phyloP scores from a whole-genome alignment of 2,797 vertebrate species.

The Thunnus albacares region DNA sequence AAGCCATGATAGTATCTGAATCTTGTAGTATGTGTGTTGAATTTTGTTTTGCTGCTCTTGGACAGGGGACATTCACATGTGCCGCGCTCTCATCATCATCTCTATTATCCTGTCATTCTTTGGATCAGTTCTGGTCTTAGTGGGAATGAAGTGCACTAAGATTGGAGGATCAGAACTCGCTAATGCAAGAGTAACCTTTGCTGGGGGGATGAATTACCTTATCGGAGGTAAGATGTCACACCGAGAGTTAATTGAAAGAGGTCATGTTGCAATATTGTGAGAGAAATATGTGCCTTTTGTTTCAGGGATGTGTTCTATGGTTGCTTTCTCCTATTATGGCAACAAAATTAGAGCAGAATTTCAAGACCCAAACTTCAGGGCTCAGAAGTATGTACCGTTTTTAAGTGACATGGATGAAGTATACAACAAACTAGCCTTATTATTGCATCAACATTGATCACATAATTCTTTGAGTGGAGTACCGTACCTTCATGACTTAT shows the following conservation, averaged over 20 bases:
- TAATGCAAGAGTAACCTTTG: slow-evolving; percentile 86
- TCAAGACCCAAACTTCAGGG: slow-evolving; percentile 74
- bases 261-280: background rate
- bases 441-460: background rate
- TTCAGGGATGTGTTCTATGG: slow-evolving; percentile 84
- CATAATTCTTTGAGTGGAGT: background rate
- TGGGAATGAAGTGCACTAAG: slow-evolving; percentile 91
- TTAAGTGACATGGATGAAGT: background rate
- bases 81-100: slow-evolving; percentile 87
- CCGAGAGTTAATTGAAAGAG: background rate
- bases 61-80: slow-evolving; percentile 88
- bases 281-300: background rate
- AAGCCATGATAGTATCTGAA: background rate
- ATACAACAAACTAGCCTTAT: background rate
- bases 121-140: slow-evolving; percentile 82
- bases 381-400: slow-evolving; percentile 80
- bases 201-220: slow-evolving; percentile 86
- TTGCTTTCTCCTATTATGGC: slow-evolving; percentile 85
- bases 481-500: background rate
- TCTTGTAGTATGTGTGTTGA: background rate
- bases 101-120: slow-evolving; percentile 85
- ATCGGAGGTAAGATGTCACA: slow-evolving; percentile 77
- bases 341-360: slow-evolving; percentile 84
- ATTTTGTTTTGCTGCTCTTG: slow-evolving; percentile 18
- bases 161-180: slow-evolving; percentile 84